A percentile compares a stretch with the other conserved stretches of the same genome.
Evolutionary conservation across 2,113 vertebrate species (phyloP).

Genomic region (Lucifuga dentata): DNA sequence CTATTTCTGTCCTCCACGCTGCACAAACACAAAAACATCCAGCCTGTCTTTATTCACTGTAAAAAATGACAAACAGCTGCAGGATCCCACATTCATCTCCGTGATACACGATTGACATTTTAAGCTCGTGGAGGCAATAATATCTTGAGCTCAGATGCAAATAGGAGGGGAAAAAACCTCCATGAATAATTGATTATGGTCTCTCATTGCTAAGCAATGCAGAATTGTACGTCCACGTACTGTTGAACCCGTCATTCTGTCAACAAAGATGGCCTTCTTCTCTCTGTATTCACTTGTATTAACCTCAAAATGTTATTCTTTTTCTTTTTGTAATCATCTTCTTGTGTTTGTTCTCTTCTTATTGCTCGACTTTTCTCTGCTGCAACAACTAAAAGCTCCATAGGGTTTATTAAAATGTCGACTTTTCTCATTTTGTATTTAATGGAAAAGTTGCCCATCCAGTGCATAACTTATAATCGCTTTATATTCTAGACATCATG

Average conservation of each 20-base stretch:
- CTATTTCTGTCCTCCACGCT: conserved; percentile 61
- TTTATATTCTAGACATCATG: too few species aligned
- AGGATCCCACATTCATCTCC: conserved; percentile 7
- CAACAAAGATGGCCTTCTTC: too few species aligned
- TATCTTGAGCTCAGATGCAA: neutral
- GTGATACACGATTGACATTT: conserved; percentile 1
- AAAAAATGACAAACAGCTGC: neutral
- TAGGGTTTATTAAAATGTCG: conserved; percentile 8
- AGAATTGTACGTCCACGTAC: too few species aligned
- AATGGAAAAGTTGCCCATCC: too few species aligned
- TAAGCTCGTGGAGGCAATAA: neutral
- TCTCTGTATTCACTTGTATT: conserved; percentile 7
- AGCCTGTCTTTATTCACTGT: neutral
- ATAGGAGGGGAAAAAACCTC: neutral
- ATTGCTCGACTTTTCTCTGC: conserved; percentile 1
- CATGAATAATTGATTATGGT: neutral
- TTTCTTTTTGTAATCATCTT: neutral
- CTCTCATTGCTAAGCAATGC: too few species aligned
- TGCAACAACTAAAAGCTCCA: neutral
- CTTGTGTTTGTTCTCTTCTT: neutral
- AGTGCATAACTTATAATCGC: too few species aligned
- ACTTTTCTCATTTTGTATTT: too few species aligned
- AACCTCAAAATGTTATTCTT: neutral
- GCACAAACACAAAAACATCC: conserved; percentile 36
- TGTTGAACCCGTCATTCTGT: too few species aligned